Evolutionary conservation across 1,140 invertebrate species (phyloP), one percentile per base, ranked within the genome.

Genomic region (Penaeus indicus): DNA sequence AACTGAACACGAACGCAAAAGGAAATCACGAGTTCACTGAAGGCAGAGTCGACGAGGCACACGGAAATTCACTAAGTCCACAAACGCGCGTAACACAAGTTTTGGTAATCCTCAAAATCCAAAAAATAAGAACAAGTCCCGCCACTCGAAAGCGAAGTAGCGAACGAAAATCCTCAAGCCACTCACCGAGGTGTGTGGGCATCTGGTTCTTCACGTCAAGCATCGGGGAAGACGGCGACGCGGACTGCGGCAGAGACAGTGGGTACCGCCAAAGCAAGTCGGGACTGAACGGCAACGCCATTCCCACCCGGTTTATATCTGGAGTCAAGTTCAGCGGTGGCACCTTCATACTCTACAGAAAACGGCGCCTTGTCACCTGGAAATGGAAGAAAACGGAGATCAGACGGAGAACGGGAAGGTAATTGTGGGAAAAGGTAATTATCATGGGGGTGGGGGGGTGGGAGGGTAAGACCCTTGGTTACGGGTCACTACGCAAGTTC

Each of bases 201-300:
- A 97, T 93, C 92, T 97, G 96, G 47, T 96, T 96, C 93, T 97
- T 97, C 91, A 97, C 96, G 92, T 98, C 97, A 69, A 96, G 91
- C 91, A 90, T 91, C 60, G 91, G 92, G 64, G 91, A 92, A 79
- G 88, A 91, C 62, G 91, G 92, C 86, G 89, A 86, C 79, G 94
- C 94, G 5, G 95, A 96, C 77, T 94, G 95, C 91, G 90, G 90
- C 85, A 89, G 91, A 32, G 91, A 87, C 21, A 95, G 95, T 32
- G 94, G 93, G 92, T 97, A 97, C 91, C 97, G 94, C 97, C 96
- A 97, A 27, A 97, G 93, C 27, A 97, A 93, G 91, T 97, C 96
- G 69, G 96, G 94, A 92, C 94, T 95, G 93, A 96, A 96, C 61
- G 96, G 94, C 89, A 95, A 91, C 47, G 95, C 94, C 91, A 95